Conservation (phyloP, 2,797 vertebrate genomes). For the Lutjanus argentimaculatus region DNA sequence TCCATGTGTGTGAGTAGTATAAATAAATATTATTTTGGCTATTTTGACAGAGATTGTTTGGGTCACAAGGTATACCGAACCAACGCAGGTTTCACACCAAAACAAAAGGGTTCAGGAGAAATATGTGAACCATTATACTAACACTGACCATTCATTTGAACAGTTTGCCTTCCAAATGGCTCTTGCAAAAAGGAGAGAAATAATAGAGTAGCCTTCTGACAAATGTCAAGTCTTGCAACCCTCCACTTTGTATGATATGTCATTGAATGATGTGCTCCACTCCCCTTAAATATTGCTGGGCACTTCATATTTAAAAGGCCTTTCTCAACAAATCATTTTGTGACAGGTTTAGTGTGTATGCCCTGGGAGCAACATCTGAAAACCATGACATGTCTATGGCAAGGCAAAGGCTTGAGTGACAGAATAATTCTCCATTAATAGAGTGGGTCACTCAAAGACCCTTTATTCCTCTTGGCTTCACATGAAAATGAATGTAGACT, state of each 20-base stretch:
- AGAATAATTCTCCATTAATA: slow-evolving; percentile 76
- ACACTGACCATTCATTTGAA: slow-evolving; percentile 19
- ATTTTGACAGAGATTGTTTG: too few relatives aligned
- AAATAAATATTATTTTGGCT: too few relatives aligned
- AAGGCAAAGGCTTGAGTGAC: slow-evolving; percentile 68
- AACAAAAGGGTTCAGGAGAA: neutral
- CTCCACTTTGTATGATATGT: slow-evolving; percentile 61
- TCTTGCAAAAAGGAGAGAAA: slow-evolving; percentile 39
- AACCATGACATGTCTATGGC: slow-evolving; percentile 61
- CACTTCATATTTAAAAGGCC: slow-evolving; percentile 75
- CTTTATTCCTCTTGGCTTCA: slow-evolving; percentile 43
- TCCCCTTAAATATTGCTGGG: slow-evolving; percentile 60
- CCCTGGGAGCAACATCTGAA: slow-evolving; percentile 60
- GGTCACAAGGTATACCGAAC: too few relatives aligned
- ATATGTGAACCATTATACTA: neutral
- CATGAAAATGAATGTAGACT: slow-evolving; percentile 42
- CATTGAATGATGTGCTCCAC: slow-evolving; percentile 69
- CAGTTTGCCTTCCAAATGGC: slow-evolving; percentile 12
- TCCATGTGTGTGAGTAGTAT: too few relatives aligned
- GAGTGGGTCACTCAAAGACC: slow-evolving; percentile 61
- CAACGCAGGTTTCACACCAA: too few relatives aligned
- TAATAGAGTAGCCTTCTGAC: slow-evolving; percentile 62
- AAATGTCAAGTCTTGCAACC: slow-evolving; percentile 62
- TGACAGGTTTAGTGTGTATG: slow-evolving; percentile 67
- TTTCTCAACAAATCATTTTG: slow-evolving; percentile 65